Evolutionary conservation across 2,113 vertebrate species (phyloP).

Genomic region (Odontesthes bonariensis): DNA sequence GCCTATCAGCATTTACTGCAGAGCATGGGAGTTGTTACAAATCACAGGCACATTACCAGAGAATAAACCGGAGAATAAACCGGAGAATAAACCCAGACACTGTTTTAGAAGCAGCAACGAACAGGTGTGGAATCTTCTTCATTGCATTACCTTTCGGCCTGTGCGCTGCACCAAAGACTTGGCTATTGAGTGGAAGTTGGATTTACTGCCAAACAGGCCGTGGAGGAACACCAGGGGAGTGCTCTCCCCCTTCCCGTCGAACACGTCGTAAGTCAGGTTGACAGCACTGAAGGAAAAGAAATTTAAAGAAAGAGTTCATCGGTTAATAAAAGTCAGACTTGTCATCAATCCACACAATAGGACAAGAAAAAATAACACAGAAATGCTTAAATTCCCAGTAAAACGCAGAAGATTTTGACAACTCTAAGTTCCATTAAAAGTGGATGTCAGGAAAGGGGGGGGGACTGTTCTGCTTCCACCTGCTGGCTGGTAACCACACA

Average conservation of each 20-base stretch:
- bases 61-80: too few species aligned
- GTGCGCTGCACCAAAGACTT: slow-evolving; percentile 88
- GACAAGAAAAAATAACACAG: too few species aligned
- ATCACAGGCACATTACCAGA: too few species aligned
- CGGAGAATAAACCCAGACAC: slow-evolving; percentile 8
- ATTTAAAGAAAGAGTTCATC: neutral
- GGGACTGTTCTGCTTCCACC: slow-evolving; percentile 25
- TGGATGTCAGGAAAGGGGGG: neutral
- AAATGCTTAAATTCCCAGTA: neutral
- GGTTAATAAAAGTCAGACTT: too few species aligned
- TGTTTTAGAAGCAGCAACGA: slow-evolving; percentile 13
- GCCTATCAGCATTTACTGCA: slow-evolving; percentile 15
- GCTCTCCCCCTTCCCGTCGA: slow-evolving; percentile 78
- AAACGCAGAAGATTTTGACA: neutral
- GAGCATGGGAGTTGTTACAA: slow-evolving; percentile 17
- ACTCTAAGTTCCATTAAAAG: slow-evolving; percentile 4
- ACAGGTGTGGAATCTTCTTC: slow-evolving; percentile 39
- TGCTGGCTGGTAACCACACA: slow-evolving; percentile 14
- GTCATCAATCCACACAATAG: neutral
- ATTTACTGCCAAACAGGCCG: slow-evolving; percentile 92
- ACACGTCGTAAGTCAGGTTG: slow-evolving; percentile 82
- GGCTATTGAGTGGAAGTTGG: slow-evolving; percentile 90
- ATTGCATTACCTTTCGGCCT: slow-evolving; percentile 88
- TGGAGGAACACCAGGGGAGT: slow-evolving; percentile 91
- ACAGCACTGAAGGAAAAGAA: slow-evolving; percentile 77